Conservation (phyloP, 2,113 vertebrate genomes). For the Brachyhypopomus occidentalis region DNA sequence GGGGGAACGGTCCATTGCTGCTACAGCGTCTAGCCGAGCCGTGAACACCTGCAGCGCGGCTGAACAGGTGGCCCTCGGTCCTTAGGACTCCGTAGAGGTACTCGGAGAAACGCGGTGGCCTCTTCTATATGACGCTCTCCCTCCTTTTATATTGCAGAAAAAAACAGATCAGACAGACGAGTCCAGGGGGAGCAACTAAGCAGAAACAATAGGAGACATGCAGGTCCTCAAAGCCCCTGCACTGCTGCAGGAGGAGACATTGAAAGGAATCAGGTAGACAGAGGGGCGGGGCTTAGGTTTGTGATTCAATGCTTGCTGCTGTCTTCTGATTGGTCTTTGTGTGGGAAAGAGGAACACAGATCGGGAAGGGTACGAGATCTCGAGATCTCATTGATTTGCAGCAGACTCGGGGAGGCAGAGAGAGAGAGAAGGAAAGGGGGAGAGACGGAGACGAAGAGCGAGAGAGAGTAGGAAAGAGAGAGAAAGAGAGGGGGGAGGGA, state of each 20-base stretch:
- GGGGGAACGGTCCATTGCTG: neutral
- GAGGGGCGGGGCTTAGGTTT: too few species aligned
- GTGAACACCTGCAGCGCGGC: neutral
- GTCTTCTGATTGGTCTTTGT: too few species aligned
- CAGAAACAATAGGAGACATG: too few species aligned
- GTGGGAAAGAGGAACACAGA: too few species aligned
- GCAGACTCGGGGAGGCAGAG: neutral
- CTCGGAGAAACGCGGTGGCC: neutral
- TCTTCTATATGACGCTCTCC: neutral
- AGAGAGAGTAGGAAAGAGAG: conserved; percentile 26
- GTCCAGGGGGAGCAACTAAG: neutral
- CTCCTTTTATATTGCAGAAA: neutral
- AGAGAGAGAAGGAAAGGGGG: conserved; percentile 21
- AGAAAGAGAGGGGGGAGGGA: conserved; percentile 29
- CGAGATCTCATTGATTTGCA: conserved; percentile 41
- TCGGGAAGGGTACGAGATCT: conserved; percentile 1
- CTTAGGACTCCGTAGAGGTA: neutral
- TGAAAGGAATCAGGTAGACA: too few species aligned
- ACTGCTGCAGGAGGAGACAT: too few species aligned
- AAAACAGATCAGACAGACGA: conserved; percentile 6
- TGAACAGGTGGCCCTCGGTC: conserved; percentile 2
- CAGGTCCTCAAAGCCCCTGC: too few species aligned
- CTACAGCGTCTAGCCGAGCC: neutral
- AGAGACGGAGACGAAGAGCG: neutral
- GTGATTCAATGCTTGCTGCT: too few species aligned